Conservation (phyloP, 2,888 invertebrate species). For the Chironomus riparius region DNA sequence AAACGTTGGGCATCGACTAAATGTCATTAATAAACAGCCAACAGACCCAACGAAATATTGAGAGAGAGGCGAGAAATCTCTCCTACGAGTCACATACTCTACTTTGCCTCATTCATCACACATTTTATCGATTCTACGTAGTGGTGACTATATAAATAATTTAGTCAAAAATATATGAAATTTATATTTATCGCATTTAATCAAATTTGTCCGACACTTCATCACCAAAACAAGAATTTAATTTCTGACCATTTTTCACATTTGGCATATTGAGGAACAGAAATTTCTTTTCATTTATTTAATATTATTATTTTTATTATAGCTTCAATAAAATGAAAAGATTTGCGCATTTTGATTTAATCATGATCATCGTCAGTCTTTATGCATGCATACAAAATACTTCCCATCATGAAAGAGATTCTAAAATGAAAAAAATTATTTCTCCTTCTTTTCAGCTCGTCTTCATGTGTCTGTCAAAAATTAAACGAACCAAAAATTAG, state of each 20-base stretch:
- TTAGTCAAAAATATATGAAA: background rate
- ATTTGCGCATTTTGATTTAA: no score
- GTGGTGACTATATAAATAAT: no score
- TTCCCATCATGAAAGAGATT: background rate
- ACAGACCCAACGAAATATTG: background rate
- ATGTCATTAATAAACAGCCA: background rate
- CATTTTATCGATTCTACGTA: background rate
- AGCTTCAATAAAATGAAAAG: no score
- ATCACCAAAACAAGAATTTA: background rate
- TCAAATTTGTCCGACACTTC: background rate
- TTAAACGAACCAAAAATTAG: constrained; percentile 18
- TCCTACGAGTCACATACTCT: background rate
- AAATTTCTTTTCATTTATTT: no score
- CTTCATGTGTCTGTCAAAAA: constrained; percentile 15
- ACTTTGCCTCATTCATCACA: background rate
- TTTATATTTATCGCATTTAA: background rate
- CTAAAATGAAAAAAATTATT: no score
- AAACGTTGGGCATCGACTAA: background rate
- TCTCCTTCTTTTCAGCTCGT: no score
- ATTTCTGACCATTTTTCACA: no score
- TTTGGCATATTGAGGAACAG: no score
- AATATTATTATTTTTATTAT: no score
- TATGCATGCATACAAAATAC: background rate
- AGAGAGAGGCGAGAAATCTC: background rate
- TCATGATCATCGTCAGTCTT: no score